phyloP scores from a whole-genome alignment of 2,113 vertebrate species.

The Limanda limanda region DNA sequence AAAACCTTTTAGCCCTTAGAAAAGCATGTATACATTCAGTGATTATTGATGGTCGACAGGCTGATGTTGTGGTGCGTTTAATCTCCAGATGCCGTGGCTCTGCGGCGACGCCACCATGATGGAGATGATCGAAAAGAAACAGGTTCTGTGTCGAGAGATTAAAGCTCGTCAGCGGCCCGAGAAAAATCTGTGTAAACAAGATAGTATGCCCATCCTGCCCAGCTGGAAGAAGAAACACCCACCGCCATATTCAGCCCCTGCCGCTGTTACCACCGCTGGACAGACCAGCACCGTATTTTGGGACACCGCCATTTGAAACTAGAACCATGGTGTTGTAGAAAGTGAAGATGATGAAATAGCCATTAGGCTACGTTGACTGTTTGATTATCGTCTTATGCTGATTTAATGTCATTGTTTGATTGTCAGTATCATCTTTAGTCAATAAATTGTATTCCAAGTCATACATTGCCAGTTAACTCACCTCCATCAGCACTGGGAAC shows the following conservation, averaged over 20 bases:
- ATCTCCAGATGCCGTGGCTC: conserved; percentile 90
- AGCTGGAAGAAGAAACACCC: conserved; percentile 94
- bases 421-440: no score
- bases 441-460: no score
- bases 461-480: no score
- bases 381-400: no score
- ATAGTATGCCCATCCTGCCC: conserved; percentile 96
- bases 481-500: no score
- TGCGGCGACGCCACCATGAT: conserved; percentile 96
- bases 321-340: background rate
- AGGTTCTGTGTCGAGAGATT: conserved; percentile 95
- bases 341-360: background rate
- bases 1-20: no score
- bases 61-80: background rate
- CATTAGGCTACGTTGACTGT: no score
- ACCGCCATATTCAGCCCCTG: conserved; percentile 92
- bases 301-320: background rate
- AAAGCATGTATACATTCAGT: no score
- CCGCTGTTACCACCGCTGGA: conserved; percentile 65
- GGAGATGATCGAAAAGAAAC: conserved; percentile 98
- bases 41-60: background rate
- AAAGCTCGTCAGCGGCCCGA: conserved; percentile 93
- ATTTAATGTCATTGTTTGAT: no score
- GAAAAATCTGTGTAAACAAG: conserved; percentile 95
- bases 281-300: conserved; percentile 79